Evolutionary conservation across 2,888 invertebrate species (phyloP), one percentile per base, ranked within the genome.

Genomic region (Meliscaeva auricollis): DNA sequence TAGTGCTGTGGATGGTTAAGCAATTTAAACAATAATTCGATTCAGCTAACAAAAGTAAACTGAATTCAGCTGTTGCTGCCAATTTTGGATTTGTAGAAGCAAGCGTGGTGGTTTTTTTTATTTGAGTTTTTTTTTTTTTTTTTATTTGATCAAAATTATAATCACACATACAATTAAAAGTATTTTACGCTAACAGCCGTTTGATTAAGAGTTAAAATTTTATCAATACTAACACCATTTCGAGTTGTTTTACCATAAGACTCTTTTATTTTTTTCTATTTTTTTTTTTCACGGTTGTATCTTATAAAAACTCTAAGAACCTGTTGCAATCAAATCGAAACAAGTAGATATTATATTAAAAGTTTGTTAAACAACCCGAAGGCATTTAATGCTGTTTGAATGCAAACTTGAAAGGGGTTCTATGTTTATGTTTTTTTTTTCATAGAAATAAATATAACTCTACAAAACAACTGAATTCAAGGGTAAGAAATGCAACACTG

Each of bases 41-140:
- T 75, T 58, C 84, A 58, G 58, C 80, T 38, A 60, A 79, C 80
- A 80, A 80, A 84, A 66, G 70, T 70, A 72, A 84, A 84, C 84
- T 84, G 70, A 84, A 72, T 76, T 46, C 15, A 17, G 22, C 15
- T 70, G 69, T 69, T 80, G 58, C 52, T 75, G 75, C 69, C 84
- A 76, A 84, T 46, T 60, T 84, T 64, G 44, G 13, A 20, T 73
- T 79, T 64, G 69, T 35, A 35, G 48, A 22, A 52, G 30, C 13
- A 11, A 46, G 26, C 15, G 38, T 35, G 44, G 44, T 5, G 11
- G 35, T 30, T 30, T 41, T 35, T 72, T 17, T 46, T 48, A 1
- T 44, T 26, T 58, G 11, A 26, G 4, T 9, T 38, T 20, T 22
- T 22, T 58, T 4, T 41, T 22, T 11, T 22, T 22, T 38, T 38